Conservation (phyloP, 1,140 invertebrate species). For the Monochamus saltuarius region DNA sequence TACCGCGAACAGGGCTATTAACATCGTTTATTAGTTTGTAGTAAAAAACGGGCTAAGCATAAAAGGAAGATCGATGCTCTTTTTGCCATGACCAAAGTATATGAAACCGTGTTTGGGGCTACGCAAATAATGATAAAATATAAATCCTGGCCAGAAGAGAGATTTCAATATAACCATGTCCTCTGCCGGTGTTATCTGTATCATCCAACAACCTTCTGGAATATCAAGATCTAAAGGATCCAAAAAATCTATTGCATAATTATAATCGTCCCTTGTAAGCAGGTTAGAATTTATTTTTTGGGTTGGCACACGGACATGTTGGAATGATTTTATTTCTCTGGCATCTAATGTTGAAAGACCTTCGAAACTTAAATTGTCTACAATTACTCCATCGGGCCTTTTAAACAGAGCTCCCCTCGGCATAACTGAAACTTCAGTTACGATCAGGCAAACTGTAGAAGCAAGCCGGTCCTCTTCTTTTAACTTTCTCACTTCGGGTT, state of each 20-base stretch:
- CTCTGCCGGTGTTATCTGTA: slow-evolving; percentile 61
- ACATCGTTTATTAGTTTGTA: too few species aligned
- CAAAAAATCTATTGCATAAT: slow-evolving; percentile 75
- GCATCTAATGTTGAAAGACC: slow-evolving; percentile 63
- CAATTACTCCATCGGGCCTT: slow-evolving; percentile 61
- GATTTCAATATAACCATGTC: slow-evolving; percentile 63
- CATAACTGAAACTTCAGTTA: slow-evolving; percentile 66
- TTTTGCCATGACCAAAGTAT: slow-evolving; percentile 72
- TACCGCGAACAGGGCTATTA: too few species aligned
- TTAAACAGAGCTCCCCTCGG: slow-evolving; percentile 73
- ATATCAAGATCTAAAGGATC: slow-evolving; percentile 64
- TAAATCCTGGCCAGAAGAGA: slow-evolving; percentile 74
- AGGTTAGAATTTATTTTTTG: slow-evolving; percentile 73
- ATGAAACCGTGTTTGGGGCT: slow-evolving; percentile 68
- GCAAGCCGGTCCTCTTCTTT: slow-evolving; percentile 77
- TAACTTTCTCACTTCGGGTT: slow-evolving; percentile 55
- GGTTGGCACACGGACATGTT: slow-evolving; percentile 65
- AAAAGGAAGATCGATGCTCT: slow-evolving; percentile 72
- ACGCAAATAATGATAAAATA: slow-evolving; percentile 68
- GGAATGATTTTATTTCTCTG: slow-evolving; percentile 64
- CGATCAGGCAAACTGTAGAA: slow-evolving; percentile 67
- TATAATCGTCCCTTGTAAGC: slow-evolving; percentile 69
- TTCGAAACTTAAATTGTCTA: slow-evolving; percentile 67
- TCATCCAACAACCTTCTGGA: slow-evolving; percentile 64
- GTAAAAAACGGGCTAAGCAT: slow-evolving; percentile 54